Evolutionary conservation across 35 echinoderm and acorn worm species (phyloP), one percentile per base, ranked within the genome.

Genomic region (Stichopus chloronotus): DNA sequence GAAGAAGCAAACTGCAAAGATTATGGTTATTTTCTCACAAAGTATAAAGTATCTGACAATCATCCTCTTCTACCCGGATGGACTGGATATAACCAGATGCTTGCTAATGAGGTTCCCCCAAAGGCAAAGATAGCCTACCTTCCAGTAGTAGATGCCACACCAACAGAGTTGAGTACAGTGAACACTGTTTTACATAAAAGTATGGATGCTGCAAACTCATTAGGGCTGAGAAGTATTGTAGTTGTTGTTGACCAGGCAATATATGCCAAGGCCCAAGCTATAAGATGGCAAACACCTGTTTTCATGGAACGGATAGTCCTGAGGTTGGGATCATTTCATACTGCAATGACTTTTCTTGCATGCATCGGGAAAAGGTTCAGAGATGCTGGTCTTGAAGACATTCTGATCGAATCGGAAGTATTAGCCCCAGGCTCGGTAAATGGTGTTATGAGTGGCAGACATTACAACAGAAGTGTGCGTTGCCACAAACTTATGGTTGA

Each of bases 331-430:
- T 63, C 81, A 23, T 95, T 95, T 74, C 88, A 95, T 80, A 95
- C 92, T 17, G 57, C 55, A 6, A 90, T 94, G 65, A 53, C 94
- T 30, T 19, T 88, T 23, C 87, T 97, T 20, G 91, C 92, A 9
- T 90, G 88, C 52, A 94, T 98, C 57, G 96, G 96, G 7, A 98
- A 94, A 83, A 86, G 92, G 11, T 95, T 93, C 71, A 5, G 88
- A 14, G 96, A 97, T 92, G 96, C 96, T 25, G 92, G 96, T 6
- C 59, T 98, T 14, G n/a, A 93, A 65, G 93, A 98, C 65, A 68
- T 97, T 58, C 10, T 93, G 16, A 93, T 95, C 5, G 91, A 93
- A 83, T 57, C 96, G 5, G 91, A 71, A 21, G 71, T 97, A 56
- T 53, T 97, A 55, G 96, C 94, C 16, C 57, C 69, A 87, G 93